A percentile compares a stretch with the other conserved stretches of the same genome.
phyloP scores from a whole-genome alignment of 2,888 invertebrate species.

The Crocallis elinguaria region DNA sequence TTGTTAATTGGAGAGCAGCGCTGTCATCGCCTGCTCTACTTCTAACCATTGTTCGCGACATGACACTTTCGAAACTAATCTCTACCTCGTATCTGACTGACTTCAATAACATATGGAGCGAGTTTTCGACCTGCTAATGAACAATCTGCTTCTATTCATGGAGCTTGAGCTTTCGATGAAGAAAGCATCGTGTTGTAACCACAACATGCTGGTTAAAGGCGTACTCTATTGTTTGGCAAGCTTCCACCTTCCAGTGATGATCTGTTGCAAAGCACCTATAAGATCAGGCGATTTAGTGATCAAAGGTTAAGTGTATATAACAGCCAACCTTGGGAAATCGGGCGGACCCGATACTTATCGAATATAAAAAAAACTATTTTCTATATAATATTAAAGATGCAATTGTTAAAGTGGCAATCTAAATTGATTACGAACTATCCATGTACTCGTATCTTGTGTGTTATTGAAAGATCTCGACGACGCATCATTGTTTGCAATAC shows the following conservation, averaged over 20 bases:
- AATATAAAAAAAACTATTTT: too few relatives aligned
- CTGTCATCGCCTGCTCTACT: slow-evolving; percentile 60
- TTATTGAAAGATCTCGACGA: slow-evolving; percentile 13
- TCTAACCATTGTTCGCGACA: slow-evolving; percentile 68
- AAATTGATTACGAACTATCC: neutral
- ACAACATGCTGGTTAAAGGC: too few relatives aligned
- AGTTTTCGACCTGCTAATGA: slow-evolving; percentile 46
- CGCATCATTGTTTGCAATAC: slow-evolving; percentile 9
- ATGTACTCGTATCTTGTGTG: neutral
- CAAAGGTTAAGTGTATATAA: too few relatives aligned
- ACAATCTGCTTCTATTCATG: slow-evolving; percentile 12
- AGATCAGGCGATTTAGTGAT: too few relatives aligned
- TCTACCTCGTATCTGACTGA: slow-evolving; percentile 62
- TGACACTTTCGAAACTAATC: slow-evolving; percentile 79
- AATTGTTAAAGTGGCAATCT: neutral
- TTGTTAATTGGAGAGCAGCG: slow-evolving; percentile 66
- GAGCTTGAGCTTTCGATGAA: too few relatives aligned
- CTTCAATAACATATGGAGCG: slow-evolving; percentile 59
- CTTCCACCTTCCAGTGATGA: too few relatives aligned
- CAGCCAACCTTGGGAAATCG: too few relatives aligned
- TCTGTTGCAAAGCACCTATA: too few relatives aligned
- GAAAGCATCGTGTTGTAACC: too few relatives aligned
- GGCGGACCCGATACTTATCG: too few relatives aligned
- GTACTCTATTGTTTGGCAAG: too few relatives aligned
- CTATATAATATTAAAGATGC: too few relatives aligned